phyloP scores from a whole-genome alignment of 2,797 vertebrate species.

The Melopsittacus undulatus region DNA sequence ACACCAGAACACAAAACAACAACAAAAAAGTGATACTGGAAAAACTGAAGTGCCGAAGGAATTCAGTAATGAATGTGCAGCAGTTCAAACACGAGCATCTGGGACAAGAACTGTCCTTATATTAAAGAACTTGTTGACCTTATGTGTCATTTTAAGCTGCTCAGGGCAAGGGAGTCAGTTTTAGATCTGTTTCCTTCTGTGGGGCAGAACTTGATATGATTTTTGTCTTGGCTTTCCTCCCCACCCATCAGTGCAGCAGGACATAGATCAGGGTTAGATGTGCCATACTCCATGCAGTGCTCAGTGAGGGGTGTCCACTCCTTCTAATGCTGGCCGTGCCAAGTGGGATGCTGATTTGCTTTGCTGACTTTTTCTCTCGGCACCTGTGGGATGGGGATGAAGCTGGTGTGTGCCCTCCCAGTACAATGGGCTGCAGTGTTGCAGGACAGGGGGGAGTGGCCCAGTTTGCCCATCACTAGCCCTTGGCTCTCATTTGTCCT shows the following conservation, averaged over 20 bases:
- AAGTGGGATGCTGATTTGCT: not conserved
- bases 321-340: rapidly evolving
- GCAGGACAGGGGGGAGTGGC: not conserved
- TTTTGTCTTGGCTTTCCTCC: not conserved
- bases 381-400: not conserved
- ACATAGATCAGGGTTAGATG: rapidly evolving
- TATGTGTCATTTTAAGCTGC: not conserved
- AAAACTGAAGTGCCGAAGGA: not conserved
- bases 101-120: not conserved
- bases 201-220: not conserved
- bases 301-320: rapidly evolving
- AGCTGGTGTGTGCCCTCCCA: not conserved
- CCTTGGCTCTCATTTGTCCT: not conserved
- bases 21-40: not conserved
- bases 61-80: not conserved
- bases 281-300: rapidly evolving
- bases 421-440: not conserved
- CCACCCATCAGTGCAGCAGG: not conserved
- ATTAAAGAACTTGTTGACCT: not conserved
- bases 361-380: not conserved
- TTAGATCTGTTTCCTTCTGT: not conserved
- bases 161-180: rapidly evolving
- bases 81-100: not conserved
- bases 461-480: not conserved
- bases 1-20: not conserved